Evolutionary conservation across 1,140 invertebrate species (phyloP), one percentile per base, ranked within the genome.

Genomic region (Cyphomyrmex costatus): DNA sequence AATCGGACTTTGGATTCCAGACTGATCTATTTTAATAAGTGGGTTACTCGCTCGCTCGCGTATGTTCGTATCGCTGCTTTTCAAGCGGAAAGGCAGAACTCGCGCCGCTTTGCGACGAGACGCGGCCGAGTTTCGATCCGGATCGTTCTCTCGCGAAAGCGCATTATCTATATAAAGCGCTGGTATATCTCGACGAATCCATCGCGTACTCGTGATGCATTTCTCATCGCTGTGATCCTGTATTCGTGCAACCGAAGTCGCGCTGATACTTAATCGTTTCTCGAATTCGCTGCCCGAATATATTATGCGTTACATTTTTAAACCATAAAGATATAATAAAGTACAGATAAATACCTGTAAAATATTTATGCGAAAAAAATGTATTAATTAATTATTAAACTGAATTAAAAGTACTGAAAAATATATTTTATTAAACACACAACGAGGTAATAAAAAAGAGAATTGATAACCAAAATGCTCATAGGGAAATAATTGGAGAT

Each of bases 1-100:
- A 53, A 83, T 83, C 78, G 27, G 66, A 56, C 53, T 73, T 49
- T 3, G 79, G 66, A 83, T 83, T 73, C 68, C 68, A 74, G 53
- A 16, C 53, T 74, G 79, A 83, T 83, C 79, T 83, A 83, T 83
- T 83, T 83, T 83, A 83, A 83, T 83, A 83, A 83, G 68, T 83
- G 68, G 79, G 79, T 83, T 83, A 73, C 0, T 65, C 79, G 58
- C 49, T 27, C 27, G 61, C 61, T 33, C 10, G 21, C 53, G 36
- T 71, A 27, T 46, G 60, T 42, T 49, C 42, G 63, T 71, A 83
- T 82, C 79, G 66, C 68, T 19, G 79, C 79, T 83, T 83, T 83
- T 74, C 79, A 83, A 73, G 79, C 68, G 79, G 61, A 74, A 83
- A 83, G 79, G 79, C 53, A 60, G 79, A 83, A 83, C 79, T 83